These are phyloP conservation scores for Heliornis fulica DNA, from an alignment of 2,113 vertebrate species.

Conservation along the genomic window DNA sequence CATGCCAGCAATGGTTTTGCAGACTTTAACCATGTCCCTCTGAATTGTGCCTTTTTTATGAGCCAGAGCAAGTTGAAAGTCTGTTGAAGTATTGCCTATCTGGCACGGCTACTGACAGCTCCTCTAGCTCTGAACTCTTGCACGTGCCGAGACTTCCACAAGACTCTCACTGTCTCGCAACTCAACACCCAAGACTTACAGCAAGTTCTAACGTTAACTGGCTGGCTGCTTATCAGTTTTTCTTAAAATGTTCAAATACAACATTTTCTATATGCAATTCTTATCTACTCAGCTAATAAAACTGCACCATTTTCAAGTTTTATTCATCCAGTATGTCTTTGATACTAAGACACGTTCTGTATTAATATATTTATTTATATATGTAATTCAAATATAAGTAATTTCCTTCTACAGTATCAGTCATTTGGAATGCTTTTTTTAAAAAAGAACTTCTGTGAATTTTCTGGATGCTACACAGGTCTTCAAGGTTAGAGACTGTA, in stretches of 20 bases:
- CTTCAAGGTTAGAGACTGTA: background rate
- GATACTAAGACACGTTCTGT: background rate
- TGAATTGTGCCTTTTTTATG: background rate
- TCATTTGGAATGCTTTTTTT: background rate
- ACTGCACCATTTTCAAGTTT: background rate
- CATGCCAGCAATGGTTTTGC: background rate
- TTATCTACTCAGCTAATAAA: background rate
- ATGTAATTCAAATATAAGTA: background rate
- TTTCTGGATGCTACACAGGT: background rate
- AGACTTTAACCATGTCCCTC: background rate
- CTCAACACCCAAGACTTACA: background rate
- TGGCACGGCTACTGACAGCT: rapidly evolving
- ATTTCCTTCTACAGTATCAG: background rate
- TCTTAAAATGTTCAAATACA: background rate
- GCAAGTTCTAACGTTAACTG: background rate
- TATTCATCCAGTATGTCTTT: background rate
- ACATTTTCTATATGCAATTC: background rate
- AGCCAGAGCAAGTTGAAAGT: background rate
- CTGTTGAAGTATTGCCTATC: background rate
- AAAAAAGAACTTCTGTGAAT: background rate
- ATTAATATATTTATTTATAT: background rate
- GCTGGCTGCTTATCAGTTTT: background rate
- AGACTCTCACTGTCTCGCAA: background rate
- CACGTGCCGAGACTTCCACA: background rate
- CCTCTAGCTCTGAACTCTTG: background rate